These are phyloP conservation scores for Pseudopodoces humilis DNA, from an alignment of 2,113 vertebrate species.

Conservation along the genomic window DNA sequence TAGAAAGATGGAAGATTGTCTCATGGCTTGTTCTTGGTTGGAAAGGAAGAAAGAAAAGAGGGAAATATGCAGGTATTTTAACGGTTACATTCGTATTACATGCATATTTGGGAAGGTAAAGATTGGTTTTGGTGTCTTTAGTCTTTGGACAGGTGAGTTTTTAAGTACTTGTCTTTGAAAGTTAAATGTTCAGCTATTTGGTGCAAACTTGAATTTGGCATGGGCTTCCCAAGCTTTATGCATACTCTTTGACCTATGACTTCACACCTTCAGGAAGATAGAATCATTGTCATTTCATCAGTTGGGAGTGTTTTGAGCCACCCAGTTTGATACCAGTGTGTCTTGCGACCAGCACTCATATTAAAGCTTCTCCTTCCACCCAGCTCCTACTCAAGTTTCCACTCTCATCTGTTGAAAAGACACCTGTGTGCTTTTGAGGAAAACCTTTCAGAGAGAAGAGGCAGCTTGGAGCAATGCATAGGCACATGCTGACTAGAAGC, in stretches of 20 bases:
- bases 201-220: background rate
- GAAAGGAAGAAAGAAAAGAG: background rate
- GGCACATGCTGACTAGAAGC: background rate
- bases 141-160: background rate
- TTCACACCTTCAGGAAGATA: background rate
- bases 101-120: accelerated
- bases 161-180: background rate
- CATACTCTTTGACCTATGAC: background rate
- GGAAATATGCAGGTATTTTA: background rate
- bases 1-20: background rate
- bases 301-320: accelerated
- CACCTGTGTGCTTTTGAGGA: accelerated
- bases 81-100: background rate
- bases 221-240: background rate
- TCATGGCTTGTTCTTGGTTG: background rate
- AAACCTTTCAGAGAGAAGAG: background rate
- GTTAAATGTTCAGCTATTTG: background rate
- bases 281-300: background rate
- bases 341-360: accelerated
- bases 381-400: background rate
- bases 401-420: accelerated
- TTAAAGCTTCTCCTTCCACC: background rate
- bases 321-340: background rate
- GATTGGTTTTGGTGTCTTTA: background rate
- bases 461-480: accelerated